These are phyloP conservation scores for Amitus sp. DNA, from an alignment of 2,888 invertebrate genomes.

Conservation along the genomic window DNA sequence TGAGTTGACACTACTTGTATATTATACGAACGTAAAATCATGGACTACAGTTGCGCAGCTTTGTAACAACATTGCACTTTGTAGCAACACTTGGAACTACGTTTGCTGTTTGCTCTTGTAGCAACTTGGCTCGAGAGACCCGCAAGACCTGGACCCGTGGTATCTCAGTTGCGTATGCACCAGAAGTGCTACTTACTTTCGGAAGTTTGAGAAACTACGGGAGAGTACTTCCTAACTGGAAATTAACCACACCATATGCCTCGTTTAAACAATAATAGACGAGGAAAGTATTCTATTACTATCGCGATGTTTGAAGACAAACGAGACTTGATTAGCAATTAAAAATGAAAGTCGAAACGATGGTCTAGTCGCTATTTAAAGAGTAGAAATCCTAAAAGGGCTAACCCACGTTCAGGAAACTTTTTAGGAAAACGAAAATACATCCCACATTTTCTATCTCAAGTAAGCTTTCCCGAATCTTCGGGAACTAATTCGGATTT, in stretches of 20 bases:
- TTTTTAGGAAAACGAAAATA: background rate
- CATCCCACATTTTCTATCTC: too few relatives aligned
- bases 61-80: constrained; percentile 35
- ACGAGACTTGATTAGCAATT: too few relatives aligned
- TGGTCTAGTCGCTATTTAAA: too few relatives aligned
- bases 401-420: too few relatives aligned
- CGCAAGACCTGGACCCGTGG: constrained; percentile 31
- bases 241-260: constrained; percentile 44
- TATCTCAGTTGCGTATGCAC: constrained; percentile 39
- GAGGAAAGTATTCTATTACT: constrained; percentile 22
- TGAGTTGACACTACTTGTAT: constrained; percentile 16
- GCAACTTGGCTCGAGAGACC: constrained; percentile 37
- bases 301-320: too few relatives aligned
- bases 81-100: constrained; percentile 24
- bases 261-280: constrained; percentile 32
- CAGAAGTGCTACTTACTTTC: constrained; percentile 39
- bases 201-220: constrained; percentile 40
- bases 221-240: constrained; percentile 40
- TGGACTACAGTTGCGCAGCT: constrained; percentile 31
- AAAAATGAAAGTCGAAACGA: too few relatives aligned
- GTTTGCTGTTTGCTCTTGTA: constrained; percentile 11
- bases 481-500: too few relatives aligned
- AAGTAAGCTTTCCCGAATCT: too few relatives aligned
- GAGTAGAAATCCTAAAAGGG: too few relatives aligned
- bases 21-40: constrained; percentile 19